Evolutionary conservation across 2,888 invertebrate genomes (phyloP).

Genomic region (Zaprionus lineosus): DNA sequence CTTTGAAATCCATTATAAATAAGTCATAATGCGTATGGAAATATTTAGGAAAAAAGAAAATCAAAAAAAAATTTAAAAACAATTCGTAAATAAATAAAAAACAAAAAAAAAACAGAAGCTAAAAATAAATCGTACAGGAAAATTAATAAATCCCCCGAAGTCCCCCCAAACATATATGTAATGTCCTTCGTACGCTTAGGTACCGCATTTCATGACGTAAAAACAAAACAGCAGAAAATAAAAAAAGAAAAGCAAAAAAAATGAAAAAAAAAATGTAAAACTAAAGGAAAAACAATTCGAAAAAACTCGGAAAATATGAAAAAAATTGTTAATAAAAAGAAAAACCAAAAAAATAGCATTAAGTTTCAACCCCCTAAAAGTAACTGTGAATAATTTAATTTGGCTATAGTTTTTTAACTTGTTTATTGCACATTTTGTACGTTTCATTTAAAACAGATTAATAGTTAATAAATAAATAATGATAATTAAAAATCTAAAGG

Average conservation of each 20-base stretch:
- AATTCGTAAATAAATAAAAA: not conserved
- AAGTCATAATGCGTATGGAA: slow-evolving; percentile 17
- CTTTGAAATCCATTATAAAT: slow-evolving; percentile 32
- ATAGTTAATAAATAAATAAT: slow-evolving; percentile 46
- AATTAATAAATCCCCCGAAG: not conserved
- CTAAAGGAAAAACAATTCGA: slow-evolving; percentile 17
- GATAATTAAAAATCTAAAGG: slow-evolving; percentile 31
- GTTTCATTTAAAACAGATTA: slow-evolving; percentile 51
- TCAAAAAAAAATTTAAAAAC: not conserved
- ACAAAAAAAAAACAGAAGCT: slow-evolving; percentile 16
- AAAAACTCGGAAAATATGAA: slow-evolving; percentile 21
- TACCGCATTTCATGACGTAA: no score
- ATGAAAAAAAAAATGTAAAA: not conserved
- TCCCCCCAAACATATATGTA: no score
- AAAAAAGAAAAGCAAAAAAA: not conserved
- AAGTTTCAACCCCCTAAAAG: slow-evolving; percentile 39
- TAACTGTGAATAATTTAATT: slow-evolving; percentile 58
- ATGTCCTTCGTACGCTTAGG: no score
- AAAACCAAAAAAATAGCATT: slow-evolving; percentile 28
- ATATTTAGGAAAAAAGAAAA: not conserved
- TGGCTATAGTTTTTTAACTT: slow-evolving; percentile 42
- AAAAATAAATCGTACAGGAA: slow-evolving; percentile 24
- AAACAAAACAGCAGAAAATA: slow-evolving; percentile 2
- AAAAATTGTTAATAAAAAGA: slow-evolving; percentile 29
- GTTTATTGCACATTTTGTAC: slow-evolving; percentile 60